phyloP scores from a whole-genome alignment of 2,888 invertebrate species.

The Cyrtodaria siliqua region DNA sequence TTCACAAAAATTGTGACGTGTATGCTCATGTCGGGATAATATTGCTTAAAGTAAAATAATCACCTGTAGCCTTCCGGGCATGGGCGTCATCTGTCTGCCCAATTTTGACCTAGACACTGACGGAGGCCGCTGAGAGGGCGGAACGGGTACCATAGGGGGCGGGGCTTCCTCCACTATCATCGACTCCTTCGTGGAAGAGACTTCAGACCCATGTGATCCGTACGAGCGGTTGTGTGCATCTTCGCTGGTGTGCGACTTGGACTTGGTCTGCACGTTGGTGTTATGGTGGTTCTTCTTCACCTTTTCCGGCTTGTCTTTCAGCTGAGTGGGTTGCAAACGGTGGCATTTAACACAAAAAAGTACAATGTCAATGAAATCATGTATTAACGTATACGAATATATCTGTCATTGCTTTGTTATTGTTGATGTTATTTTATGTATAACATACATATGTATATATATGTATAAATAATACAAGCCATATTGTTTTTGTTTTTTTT shows the following conservation, averaged over 20 bases:
- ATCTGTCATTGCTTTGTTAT: too few relatives aligned
- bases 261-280: slow-evolving; percentile 45
- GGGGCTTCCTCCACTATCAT: slow-evolving; percentile 40
- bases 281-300: slow-evolving; percentile 58
- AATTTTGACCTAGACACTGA: slow-evolving; percentile 28
- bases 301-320: slow-evolving; percentile 56
- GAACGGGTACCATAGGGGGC: slow-evolving; percentile 1
- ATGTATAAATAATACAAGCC: too few relatives aligned
- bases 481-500: too few relatives aligned
- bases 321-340: slow-evolving; percentile 31
- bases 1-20: too few relatives aligned
- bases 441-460: too few relatives aligned
- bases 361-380: too few relatives aligned
- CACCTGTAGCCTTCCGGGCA: slow-evolving; percentile 55
- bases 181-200: slow-evolving; percentile 45
- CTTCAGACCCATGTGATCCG: slow-evolving; percentile 23
- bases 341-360: too few relatives aligned
- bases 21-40: too few relatives aligned
- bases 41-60: too few relatives aligned
- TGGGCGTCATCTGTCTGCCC: slow-evolving; percentile 60
- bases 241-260: slow-evolving; percentile 39
- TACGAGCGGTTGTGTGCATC: slow-evolving; percentile 46
- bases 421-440: too few relatives aligned
- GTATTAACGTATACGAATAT: too few relatives aligned
- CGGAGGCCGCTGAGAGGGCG: slow-evolving; percentile 27